phyloP scores from a whole-genome alignment of 2,797 vertebrate species.

The Stomatorhinus walkeri region DNA sequence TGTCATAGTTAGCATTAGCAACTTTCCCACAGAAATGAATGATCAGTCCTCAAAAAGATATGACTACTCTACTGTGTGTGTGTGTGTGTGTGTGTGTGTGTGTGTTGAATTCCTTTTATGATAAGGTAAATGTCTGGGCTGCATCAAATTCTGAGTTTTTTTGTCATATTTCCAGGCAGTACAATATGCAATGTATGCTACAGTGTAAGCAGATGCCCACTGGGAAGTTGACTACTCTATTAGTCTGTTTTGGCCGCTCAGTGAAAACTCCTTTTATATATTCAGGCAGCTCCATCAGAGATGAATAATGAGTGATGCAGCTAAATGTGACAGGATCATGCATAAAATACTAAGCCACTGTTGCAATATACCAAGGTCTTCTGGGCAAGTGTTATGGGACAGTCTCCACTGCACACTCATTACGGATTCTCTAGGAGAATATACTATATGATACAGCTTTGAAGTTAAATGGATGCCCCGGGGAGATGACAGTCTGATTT shows the following conservation, averaged over 20 bases:
- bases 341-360: neutral
- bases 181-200: neutral
- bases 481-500: neutral
- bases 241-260: neutral
- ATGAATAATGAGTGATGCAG: neutral
- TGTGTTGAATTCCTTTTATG: neutral
- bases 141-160: neutral
- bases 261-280: neutral
- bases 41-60: neutral
- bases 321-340: neutral
- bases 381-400: neutral
- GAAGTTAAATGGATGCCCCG: neutral
- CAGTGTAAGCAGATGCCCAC: neutral
- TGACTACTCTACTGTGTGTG: neutral
- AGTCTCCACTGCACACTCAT: neutral
- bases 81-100: neutral
- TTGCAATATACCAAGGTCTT: neutral
- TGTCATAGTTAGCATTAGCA: neutral
- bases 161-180: neutral
- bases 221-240: neutral
- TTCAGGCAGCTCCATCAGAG: neutral
- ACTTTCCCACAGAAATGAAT: neutral
- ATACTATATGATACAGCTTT: neutral
- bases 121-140: neutral
- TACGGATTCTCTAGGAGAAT: slow-evolving; percentile 1